Conservation (phyloP, 2,888 invertebrate species). For the Smittia sp. region DNA sequence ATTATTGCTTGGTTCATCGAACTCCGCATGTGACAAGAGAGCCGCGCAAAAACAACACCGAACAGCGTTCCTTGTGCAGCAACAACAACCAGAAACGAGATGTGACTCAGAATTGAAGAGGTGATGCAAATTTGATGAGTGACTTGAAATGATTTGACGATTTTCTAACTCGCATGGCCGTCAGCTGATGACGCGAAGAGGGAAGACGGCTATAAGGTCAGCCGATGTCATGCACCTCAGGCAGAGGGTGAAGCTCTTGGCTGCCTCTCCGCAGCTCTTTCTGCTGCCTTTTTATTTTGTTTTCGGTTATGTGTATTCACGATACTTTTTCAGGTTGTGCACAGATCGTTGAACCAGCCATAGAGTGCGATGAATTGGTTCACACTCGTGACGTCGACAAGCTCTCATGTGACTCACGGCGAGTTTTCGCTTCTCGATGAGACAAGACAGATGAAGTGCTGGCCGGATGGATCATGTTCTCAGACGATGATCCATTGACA, state of each 20-base stretch:
- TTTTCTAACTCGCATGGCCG: neutral
- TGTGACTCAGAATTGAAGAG: neutral
- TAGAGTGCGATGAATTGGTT: conserved; percentile 39
- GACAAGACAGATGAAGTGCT: neutral
- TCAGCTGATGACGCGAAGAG: neutral
- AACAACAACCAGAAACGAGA: neutral
- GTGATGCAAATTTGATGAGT: conserved; percentile 1
- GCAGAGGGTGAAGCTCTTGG: conserved; percentile 20
- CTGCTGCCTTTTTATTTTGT: conserved; percentile 6
- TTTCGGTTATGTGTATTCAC: conserved; percentile 9
- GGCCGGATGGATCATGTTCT: neutral
- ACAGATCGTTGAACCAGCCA: conserved; percentile 34
- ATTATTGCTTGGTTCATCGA: conserved; percentile 33
- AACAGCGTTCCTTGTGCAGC: neutral
- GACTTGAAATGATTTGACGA: neutral
- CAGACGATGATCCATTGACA: conserved; percentile 14
- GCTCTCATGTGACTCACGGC: too few species aligned
- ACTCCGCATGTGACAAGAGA: conserved; percentile 33
- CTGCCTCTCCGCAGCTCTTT: neutral
- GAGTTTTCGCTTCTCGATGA: neutral
- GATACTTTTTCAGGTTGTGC: conserved; percentile 23
- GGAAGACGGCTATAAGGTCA: neutral
- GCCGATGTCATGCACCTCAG: conserved; percentile 21
- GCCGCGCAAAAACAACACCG: neutral
- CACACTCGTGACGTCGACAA: conserved; percentile 25